These are phyloP conservation scores for Pedicia rivosa DNA, from an alignment of 2,888 invertebrate species.

Conservation along the genomic window DNA sequence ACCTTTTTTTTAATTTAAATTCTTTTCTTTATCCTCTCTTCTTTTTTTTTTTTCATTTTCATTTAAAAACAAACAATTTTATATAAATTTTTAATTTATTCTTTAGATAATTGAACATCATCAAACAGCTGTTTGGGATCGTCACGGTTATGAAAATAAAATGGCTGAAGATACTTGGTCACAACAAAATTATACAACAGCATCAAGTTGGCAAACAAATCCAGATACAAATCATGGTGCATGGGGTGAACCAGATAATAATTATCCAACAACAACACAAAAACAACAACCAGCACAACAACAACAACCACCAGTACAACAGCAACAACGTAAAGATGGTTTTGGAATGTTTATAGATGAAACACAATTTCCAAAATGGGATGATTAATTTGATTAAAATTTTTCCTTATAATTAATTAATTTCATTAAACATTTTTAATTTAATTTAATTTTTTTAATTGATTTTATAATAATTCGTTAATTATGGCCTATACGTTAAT, in stretches of 20 bases:
- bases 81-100: no score
- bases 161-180: slow-evolving; percentile 16
- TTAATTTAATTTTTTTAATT: no score
- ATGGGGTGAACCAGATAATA: slow-evolving; percentile 24
- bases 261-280: slow-evolving; percentile 14
- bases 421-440: no score
- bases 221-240: slow-evolving; percentile 22
- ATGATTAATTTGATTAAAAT: slow-evolving; percentile 35
- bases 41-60: no score
- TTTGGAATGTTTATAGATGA: slow-evolving; percentile 39
- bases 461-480: no score
- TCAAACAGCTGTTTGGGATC: slow-evolving; percentile 31
- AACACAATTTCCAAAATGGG: slow-evolving; percentile 46
- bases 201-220: slow-evolving; percentile 14
- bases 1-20: background rate
- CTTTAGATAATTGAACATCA: slow-evolving; percentile 25
- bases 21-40: no score
- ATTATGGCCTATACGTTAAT: no score
- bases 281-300: slow-evolving; percentile 14
- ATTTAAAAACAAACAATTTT: no score
- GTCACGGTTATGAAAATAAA: slow-evolving; percentile 19
- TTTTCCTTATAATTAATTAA: background rate
- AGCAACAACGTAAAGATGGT: slow-evolving; percentile 18
- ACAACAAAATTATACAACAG: slow-evolving; percentile 12
- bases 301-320: slow-evolving; percentile 14